phyloP scores from a whole-genome alignment of 2,113 vertebrate genomes.

The Chitala chitala region DNA sequence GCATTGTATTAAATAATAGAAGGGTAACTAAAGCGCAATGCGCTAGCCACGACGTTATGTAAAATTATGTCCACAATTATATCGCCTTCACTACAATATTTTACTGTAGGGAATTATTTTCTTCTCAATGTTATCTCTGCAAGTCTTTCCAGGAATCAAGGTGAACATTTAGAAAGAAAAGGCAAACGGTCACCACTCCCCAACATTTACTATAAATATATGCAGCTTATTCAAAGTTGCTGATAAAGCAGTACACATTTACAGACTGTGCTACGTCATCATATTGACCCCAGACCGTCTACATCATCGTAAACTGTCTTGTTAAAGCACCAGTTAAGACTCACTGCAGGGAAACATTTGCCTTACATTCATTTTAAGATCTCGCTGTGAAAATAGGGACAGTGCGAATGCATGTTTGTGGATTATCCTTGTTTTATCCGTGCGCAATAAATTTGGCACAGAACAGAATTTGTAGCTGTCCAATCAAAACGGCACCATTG shows the following conservation, averaged over 20 bases:
- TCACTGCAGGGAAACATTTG: background rate
- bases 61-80: conserved; percentile 17
- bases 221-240: background rate
- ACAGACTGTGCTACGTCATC: background rate
- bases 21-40: background rate
- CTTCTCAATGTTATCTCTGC: conserved; percentile 6
- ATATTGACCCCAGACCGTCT: background rate
- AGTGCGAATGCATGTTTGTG: background rate
- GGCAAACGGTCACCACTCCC: background rate
- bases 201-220: background rate
- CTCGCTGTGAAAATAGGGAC: background rate
- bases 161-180: background rate
- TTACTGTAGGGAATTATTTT: background rate
- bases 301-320: background rate
- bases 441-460: background rate
- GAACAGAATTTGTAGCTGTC: background rate
- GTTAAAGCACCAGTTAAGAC: background rate
- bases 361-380: background rate
- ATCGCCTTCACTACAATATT: conserved; percentile 7
- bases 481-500: background rate
- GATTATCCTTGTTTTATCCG: no score
- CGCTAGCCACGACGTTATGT: background rate
- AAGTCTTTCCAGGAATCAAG: background rate
- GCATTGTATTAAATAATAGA: conserved; percentile 16
- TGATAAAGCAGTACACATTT: background rate